phyloP scores from a whole-genome alignment of 2,888 invertebrate species.

The Drosophila ezoana region DNA sequence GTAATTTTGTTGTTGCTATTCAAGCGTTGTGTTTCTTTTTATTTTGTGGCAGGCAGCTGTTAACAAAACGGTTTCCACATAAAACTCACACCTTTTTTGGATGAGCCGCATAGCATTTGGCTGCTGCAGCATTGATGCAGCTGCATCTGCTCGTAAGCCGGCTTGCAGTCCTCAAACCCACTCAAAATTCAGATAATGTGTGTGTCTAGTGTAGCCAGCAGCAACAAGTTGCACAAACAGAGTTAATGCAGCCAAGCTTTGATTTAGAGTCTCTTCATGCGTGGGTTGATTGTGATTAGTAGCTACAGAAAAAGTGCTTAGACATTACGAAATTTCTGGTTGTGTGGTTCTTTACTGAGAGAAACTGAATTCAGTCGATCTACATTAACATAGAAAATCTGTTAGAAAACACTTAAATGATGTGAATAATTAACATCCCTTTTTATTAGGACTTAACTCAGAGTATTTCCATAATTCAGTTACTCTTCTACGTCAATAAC shows the following conservation, averaged over 20 bases:
- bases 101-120: slow-evolving; percentile 28
- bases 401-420: no score
- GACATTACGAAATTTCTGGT: background rate
- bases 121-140: slow-evolving; percentile 27
- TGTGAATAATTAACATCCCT: no score
- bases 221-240: slow-evolving; percentile 68
- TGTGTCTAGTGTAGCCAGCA: slow-evolving; percentile 40
- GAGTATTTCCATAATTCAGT: no score
- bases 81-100: slow-evolving; percentile 73
- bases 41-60: slow-evolving; percentile 61
- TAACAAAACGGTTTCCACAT: slow-evolving; percentile 80
- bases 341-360: background rate
- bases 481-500: no score
- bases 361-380: background rate
- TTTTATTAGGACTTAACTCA: no score
- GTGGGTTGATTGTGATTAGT: slow-evolving; percentile 62
- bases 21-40: slow-evolving; percentile 25
- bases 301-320: slow-evolving; percentile 3
- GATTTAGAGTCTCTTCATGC: slow-evolving; percentile 35
- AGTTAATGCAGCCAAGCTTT: slow-evolving; percentile 14
- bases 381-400: no score
- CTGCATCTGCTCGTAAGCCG: slow-evolving; percentile 43
- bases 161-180: slow-evolving; percentile 66
- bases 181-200: slow-evolving; percentile 63
- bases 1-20: slow-evolving; percentile 63